These are phyloP conservation scores for Hydra vulgaris DNA, from an alignment of 30 jellyfish, hydroid and myxozoan species.

Conservation along the genomic window DNA sequence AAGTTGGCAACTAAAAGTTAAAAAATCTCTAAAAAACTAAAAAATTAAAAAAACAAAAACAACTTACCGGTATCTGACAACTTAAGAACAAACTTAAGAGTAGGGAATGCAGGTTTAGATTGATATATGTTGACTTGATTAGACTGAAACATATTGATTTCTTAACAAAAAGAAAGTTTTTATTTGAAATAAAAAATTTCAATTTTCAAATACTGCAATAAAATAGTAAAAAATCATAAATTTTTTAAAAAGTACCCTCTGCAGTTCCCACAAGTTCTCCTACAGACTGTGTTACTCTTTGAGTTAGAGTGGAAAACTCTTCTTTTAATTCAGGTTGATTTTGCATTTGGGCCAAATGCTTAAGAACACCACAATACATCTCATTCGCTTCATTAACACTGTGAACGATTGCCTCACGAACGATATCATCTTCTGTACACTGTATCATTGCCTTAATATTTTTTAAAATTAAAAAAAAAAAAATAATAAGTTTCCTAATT, in stretches of 20 bases:
- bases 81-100: not conserved
- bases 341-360: constrained; percentile 56
- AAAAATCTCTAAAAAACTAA: not conserved
- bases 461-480: not conserved
- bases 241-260: too few species aligned
- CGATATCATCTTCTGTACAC: constrained; percentile 55
- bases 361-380: constrained; percentile 66
- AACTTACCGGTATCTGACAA: not conserved
- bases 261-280: constrained; percentile 68
- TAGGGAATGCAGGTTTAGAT: not conserved
- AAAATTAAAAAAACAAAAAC: too few species aligned
- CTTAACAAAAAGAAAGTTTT: too few species aligned
- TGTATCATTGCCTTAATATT: constrained; percentile 56
- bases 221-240: too few species aligned
- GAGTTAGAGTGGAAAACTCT: constrained; percentile 45
- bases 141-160: too few species aligned
- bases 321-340: constrained; percentile 57
- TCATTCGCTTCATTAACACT: constrained; percentile 68
- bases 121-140: not conserved
- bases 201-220: too few species aligned
- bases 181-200: too few species aligned
- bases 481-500: not conserved
- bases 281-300: constrained; percentile 61
- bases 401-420: constrained; percentile 67
- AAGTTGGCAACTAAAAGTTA: too few species aligned